Evolutionary conservation across 2,113 vertebrate species (phyloP), one percentile per base, ranked within the genome.

Genomic region (Polyodon spathula): DNA sequence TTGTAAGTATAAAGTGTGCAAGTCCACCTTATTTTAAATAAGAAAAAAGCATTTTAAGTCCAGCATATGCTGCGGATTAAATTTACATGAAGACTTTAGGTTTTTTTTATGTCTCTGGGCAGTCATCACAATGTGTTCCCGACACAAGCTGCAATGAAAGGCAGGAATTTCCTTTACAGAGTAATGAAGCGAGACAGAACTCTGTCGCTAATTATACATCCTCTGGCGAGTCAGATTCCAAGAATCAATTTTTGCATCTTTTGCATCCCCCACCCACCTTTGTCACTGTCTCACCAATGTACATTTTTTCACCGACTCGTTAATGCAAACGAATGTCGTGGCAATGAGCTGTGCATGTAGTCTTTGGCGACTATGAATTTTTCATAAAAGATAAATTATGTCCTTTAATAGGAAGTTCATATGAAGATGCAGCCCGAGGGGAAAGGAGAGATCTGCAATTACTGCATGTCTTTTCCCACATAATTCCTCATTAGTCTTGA

Each of bases 311-410:
- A 52, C 68, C 70, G 70, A 65, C 56, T 46, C 57, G 11, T 69
- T 56, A 70, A 39, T 58, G 61, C 50, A 67, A 54, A n/a, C n/a
- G n/a, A n/a, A n/a, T n/a, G n/a, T n/a, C 9, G 39, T 77, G 68
- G 72, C 72, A 85, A 81, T n/a, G 84, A 58, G 46, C 37, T 71
- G 56, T 56, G 40, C 37, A 56, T 74, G 54, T 76, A 63, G 59
- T 56, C 60, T 60, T 60, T 62, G 63, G 15, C 57, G 46, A 12
- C 63, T 73, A 70, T 74, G 81, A 67, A 79, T 82, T 80, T 81
- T 85, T 80, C 72, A 80, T 78, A 66, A 86, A 78, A 83, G 75
- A 87, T 92, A 85, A 92, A 89, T 92, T 90, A 87, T 68, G 59
- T 77, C 74, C 74, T 77, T 78, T 90, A 89, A 90, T 87, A 79